phyloP scores from a whole-genome alignment of 2,113 vertebrate species.

The Leucopsar rothschildi region DNA sequence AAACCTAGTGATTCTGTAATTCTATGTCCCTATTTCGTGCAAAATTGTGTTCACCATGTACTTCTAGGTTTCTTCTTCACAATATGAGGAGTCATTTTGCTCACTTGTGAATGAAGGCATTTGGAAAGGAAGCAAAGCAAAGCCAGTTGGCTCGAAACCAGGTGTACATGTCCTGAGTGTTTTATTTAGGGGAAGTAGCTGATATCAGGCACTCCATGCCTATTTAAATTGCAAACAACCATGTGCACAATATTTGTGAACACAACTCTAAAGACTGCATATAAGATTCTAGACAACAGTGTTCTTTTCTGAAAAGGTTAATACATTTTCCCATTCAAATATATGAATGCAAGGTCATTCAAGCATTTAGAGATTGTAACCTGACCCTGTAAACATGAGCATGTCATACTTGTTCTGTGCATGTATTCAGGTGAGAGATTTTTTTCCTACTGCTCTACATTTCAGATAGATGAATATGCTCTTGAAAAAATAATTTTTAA shows the following conservation, averaged over 20 bases:
- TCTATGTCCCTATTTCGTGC: background rate
- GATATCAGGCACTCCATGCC: conserved; percentile 57
- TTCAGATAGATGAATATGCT: background rate
- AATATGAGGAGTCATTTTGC: background rate
- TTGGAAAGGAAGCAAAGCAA: conserved; percentile 58
- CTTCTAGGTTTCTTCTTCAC: background rate
- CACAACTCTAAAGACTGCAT: background rate
- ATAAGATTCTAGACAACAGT: background rate
- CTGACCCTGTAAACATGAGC: background rate
- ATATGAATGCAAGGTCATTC: background rate
- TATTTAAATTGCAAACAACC: conserved; percentile 48
- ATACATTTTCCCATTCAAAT: background rate
- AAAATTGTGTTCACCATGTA: background rate
- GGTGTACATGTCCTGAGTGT: conserved; percentile 44
- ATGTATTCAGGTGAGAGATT: background rate
- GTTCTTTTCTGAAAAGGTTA: background rate
- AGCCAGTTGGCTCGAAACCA: conserved; percentile 58
- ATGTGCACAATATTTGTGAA: background rate
- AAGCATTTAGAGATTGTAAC: background rate
- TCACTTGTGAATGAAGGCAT: conserved; percentile 65
- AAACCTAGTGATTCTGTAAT: too few species aligned
- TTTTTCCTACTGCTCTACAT: background rate
- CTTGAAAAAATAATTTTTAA: background rate
- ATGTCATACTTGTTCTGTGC: background rate
- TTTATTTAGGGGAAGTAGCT: conserved; percentile 69